Evolutionary conservation across 2,113 vertebrate species (phyloP), one percentile per base, ranked within the genome.

Genomic region (Podocnemis expansa): DNA sequence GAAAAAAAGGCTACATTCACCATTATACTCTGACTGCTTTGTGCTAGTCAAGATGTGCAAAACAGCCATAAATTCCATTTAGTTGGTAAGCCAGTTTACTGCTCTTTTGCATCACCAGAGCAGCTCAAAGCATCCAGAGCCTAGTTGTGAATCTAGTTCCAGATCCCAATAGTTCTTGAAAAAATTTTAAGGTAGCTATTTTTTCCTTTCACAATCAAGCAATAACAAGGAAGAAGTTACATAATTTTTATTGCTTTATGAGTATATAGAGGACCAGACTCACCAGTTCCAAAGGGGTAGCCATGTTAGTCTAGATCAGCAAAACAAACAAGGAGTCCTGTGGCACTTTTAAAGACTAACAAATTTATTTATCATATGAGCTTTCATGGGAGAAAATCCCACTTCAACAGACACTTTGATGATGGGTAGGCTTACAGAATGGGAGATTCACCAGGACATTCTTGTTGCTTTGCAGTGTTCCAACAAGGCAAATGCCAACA

Each of bases 81-180:
- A 96, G 94, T 91, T 93, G 96, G 94, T 95, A 94, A 93, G 92
- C 95, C 73, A 45, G 6, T 96, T 70, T 97, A 96, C 94, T 96
- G 96, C 93, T 97, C 93, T 85, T 95, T 96, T 94, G 88, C 92
- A 94, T 97, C 94, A 96, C 88, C 88, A 97, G 94, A 93, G 92
- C 96, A 97, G 94, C 92, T 91, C 91, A 96, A 95, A 95, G 91
- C 63, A 94, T 94, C 88, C 96, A 95, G 96, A 97, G 96, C 91
- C 80, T 95, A 93, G 94, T 95, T 96, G 94, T 78, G 92, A 95
- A 96, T 94, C 84, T 91, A 88, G 93, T 80, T 16, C 51, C 51
- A 52, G 51, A 52, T 84, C 92, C 94, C 95, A 97, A 96, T 96
- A 92, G 93, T 70, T 63, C 16, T 91, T 85, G 47, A 84, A 89